Evolutionary conservation across 2,888 invertebrate genomes (phyloP).

Genomic region (Metellina segmentata): DNA sequence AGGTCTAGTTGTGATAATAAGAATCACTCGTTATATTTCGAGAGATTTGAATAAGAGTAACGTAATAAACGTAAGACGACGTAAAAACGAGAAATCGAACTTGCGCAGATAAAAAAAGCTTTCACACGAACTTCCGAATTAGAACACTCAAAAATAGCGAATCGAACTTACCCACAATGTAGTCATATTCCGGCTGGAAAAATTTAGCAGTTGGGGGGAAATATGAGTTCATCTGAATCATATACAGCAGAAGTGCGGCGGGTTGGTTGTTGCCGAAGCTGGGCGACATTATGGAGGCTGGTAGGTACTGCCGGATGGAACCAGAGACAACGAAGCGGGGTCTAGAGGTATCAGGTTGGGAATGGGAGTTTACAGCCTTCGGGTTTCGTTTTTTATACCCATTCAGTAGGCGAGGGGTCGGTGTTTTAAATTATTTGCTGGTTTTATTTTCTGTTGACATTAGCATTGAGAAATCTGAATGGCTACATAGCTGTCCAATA

Average conservation of each 20-base stretch:
- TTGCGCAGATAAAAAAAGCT: too few relatives aligned
- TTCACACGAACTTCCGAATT: not conserved
- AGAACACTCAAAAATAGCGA: not conserved
- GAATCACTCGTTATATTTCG: too few relatives aligned
- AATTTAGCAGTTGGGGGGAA: not conserved
- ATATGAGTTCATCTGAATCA: not conserved
- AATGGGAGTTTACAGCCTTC: not conserved
- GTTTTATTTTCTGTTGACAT: not conserved
- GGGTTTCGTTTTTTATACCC: not conserved
- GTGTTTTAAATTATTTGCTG: not conserved
- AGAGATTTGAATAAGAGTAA: too few relatives aligned
- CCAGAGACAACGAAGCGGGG: not conserved
- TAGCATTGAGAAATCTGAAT: not conserved
- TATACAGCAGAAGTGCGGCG: not conserved
- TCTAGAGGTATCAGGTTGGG: not conserved
- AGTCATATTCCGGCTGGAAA: slow-evolving; percentile 49
- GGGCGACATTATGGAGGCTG: too few relatives aligned
- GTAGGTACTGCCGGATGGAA: not conserved
- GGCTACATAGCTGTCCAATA: too few relatives aligned
- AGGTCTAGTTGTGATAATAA: too few relatives aligned
- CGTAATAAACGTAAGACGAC: too few relatives aligned
- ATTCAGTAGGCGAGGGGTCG: not conserved
- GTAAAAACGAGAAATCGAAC: too few relatives aligned
- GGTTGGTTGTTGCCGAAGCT: not conserved
- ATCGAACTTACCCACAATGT: slow-evolving; percentile 58